Conservation (phyloP, 2,797 vertebrate species). For the Esox lucius region DNA sequence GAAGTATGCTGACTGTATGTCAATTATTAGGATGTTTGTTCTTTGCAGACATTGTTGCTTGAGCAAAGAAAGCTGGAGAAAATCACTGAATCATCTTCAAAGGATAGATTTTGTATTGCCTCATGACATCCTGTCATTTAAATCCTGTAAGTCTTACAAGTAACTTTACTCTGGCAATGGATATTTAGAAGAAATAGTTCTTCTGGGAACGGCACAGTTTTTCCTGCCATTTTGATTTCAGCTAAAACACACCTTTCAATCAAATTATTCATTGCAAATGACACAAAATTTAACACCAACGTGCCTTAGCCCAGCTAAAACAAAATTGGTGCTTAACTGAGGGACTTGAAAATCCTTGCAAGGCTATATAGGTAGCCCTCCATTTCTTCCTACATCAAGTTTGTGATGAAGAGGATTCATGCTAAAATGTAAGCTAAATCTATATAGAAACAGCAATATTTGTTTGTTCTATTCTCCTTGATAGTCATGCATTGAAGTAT, state of each 20-base stretch:
- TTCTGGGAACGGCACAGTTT: not conserved
- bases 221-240: not conserved
- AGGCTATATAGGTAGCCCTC: too few relatives aligned
- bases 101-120: not conserved
- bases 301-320: too few relatives aligned
- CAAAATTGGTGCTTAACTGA: too few relatives aligned
- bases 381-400: too few relatives aligned
- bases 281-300: too few relatives aligned
- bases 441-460: too few relatives aligned
- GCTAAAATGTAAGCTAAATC: too few relatives aligned
- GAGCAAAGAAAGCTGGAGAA: not conserved
- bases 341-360: too few relatives aligned
- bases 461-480: too few relatives aligned
- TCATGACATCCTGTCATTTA: not conserved
- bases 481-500: too few relatives aligned
- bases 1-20: not conserved
- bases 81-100: not conserved
- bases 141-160: not conserved
- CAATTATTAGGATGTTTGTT: not conserved
- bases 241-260: not conserved
- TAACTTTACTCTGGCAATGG: not conserved
- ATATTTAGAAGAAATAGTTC: not conserved
- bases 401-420: too few relatives aligned
- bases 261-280: not conserved
- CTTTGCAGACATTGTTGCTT: not conserved